Evolutionary conservation across 2,888 invertebrate genomes (phyloP), one percentile per base, ranked within the genome.

Genomic region (Boloria selene): DNA sequence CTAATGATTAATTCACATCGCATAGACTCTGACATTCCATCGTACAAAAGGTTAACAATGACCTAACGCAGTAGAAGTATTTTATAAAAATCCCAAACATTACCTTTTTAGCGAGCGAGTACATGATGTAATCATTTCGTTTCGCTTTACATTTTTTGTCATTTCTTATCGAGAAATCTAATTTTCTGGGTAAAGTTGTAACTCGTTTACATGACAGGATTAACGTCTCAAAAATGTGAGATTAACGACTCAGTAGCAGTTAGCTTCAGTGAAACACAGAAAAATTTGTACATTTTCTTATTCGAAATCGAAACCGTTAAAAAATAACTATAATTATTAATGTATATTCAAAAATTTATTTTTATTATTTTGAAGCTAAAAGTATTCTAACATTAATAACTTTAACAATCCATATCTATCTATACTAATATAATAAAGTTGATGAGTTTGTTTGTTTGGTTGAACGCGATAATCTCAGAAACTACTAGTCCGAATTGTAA

Each of bases 41-140:
- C 62, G 61, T 61, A 51, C 54, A 49, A n/a, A 49, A 47, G 22
- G 13, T 53, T 51, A 17, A 68, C 68, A 68, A 68, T 68, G 56
- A 52, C 10, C 59, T 13, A 22, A 31, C 59, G 47, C 31, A 47
- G 14, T 31, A 13, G 17, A 14, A 14, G 49, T 31, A 49, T 64
- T 64, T 64, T 56, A 64, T 52, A 67, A 64, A 67, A 67, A 61
- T 64, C 60, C 38, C 45, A 61, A 56, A 58, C 60, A 17, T 64
- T 26, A 17, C 67, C 64, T 56, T 67, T 56, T 45, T 38, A 61
- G 67, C 31, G 52, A 38, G 10, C 16, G 10, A 45, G 44, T 17
- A 47, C 45, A 56, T 60, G 64, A 64, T 55, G 50, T 67, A 64
- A 67, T 56, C 52, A 56, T 45, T 45, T 56, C 55, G 44, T 22